Evolutionary conservation across 2,797 vertebrate species (phyloP).

Genomic region (Netta rufina): DNA sequence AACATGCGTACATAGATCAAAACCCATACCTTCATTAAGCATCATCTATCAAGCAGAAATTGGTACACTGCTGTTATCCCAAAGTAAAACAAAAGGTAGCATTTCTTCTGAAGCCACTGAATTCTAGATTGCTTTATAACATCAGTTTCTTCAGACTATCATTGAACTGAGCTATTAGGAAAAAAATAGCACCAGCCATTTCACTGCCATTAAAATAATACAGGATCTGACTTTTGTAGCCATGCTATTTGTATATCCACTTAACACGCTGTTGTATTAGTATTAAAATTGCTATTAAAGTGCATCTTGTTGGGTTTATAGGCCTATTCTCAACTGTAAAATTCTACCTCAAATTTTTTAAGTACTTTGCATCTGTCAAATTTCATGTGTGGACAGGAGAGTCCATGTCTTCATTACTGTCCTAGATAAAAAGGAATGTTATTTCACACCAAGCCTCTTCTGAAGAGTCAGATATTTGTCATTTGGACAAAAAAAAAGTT

Average conservation of each 20-base stretch:
- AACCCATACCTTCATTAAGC: background rate
- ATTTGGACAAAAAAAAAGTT: background rate
- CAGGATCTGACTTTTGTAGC: conserved; percentile 1
- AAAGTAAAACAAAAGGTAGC: background rate
- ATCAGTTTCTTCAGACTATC: background rate
- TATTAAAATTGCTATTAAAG: conserved; percentile 17
- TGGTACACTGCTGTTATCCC: background rate
- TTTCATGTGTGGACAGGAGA: background rate
- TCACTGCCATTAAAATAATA: conserved; percentile 21
- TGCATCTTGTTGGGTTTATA: background rate
- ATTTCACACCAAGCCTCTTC: background rate
- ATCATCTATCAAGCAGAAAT: background rate
- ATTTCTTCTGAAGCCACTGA: conserved; percentile 12
- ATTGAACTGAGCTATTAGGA: background rate
- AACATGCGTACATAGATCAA: background rate
- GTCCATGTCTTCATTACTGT: background rate
- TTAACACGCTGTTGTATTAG: conserved; percentile 32
- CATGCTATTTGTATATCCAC: background rate
- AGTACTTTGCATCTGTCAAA: background rate
- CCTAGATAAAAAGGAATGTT: background rate
- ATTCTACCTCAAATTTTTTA: background rate
- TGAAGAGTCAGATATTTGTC: background rate
- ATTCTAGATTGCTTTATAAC: background rate
- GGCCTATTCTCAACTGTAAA: background rate
- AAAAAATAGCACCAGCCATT: background rate